Conservation (phyloP, 2,888 invertebrate species). For the Hofmannophila pseudospretella region DNA sequence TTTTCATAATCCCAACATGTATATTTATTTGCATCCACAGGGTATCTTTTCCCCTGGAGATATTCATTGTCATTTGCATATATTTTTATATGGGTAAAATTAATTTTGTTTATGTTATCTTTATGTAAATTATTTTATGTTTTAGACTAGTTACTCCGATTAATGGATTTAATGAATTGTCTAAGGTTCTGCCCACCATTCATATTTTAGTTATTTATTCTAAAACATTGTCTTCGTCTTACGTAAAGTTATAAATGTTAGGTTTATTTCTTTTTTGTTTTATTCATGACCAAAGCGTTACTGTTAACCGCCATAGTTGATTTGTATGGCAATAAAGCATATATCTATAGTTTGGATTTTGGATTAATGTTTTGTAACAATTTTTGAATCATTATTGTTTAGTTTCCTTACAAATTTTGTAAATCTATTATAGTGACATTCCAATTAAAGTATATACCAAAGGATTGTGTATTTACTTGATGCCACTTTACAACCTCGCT, state of each 20-base stretch:
- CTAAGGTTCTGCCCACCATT: slow-evolving; percentile 27
- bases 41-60: too few relatives aligned
- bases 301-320: slow-evolving; percentile 51
- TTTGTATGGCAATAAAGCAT: too few relatives aligned
- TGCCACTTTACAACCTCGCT: neutral
- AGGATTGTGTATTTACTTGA: slow-evolving; percentile 28
- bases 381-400: slow-evolving; percentile 33
- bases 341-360: slow-evolving; percentile 20
- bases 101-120: neutral
- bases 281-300: slow-evolving; percentile 46
- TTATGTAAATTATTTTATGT: neutral
- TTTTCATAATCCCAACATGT: too few relatives aligned
- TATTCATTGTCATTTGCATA: neutral
- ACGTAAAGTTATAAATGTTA: slow-evolving; percentile 12
- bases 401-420: slow-evolving; percentile 46
- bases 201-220: slow-evolving; percentile 21
- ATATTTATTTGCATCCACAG: too few relatives aligned
- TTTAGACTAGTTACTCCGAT: slow-evolving; percentile 1
- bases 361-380: slow-evolving; percentile 15
- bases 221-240: slow-evolving; percentile 20
- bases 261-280: slow-evolving; percentile 10
- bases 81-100: neutral
- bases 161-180: slow-evolving; percentile 9
- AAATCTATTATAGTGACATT: slow-evolving; percentile 61
- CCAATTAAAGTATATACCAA: slow-evolving; percentile 66